Conservation (phyloP, 2,113 vertebrate genomes). For the Neogale vison region DNA sequence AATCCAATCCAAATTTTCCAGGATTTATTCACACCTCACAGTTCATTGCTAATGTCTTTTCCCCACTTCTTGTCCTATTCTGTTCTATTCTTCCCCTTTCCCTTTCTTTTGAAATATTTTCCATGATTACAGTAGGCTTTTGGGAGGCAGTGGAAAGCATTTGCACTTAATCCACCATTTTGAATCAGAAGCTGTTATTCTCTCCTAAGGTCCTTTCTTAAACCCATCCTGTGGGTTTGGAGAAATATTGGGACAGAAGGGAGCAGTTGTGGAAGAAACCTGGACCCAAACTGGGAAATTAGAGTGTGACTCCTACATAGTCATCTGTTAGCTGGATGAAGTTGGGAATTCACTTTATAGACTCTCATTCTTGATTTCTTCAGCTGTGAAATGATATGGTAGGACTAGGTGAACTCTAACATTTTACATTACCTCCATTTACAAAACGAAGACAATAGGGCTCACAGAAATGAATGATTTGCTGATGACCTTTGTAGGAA, state of each 20-base stretch:
- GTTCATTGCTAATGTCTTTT: not conserved
- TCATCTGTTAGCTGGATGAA: not conserved
- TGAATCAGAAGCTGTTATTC: not conserved
- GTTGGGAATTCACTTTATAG: not conserved
- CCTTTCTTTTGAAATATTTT: not conserved
- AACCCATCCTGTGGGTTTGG: not conserved
- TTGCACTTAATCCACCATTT: not conserved
- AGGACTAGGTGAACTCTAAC: not conserved
- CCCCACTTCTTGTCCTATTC: not conserved
- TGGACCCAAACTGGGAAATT: not conserved
- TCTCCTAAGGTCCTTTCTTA: not conserved
- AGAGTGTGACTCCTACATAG: not conserved
- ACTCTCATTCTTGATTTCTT: not conserved
- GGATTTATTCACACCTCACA: not conserved
- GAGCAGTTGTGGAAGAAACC: not conserved
- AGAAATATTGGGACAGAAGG: not conserved
- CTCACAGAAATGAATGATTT: not conserved
- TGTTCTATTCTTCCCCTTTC: not conserved
- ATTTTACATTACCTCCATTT: not conserved
- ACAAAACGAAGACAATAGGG: not conserved
- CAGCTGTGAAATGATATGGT: not conserved
- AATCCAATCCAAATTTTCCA: not conserved
- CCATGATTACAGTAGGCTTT: not conserved
- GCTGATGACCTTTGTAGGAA: not conserved
- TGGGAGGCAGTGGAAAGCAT: not conserved